These are phyloP conservation scores for Acanthopleura granulata DNA, from an alignment of 2,888 invertebrate species.

Conservation along the genomic window DNA sequence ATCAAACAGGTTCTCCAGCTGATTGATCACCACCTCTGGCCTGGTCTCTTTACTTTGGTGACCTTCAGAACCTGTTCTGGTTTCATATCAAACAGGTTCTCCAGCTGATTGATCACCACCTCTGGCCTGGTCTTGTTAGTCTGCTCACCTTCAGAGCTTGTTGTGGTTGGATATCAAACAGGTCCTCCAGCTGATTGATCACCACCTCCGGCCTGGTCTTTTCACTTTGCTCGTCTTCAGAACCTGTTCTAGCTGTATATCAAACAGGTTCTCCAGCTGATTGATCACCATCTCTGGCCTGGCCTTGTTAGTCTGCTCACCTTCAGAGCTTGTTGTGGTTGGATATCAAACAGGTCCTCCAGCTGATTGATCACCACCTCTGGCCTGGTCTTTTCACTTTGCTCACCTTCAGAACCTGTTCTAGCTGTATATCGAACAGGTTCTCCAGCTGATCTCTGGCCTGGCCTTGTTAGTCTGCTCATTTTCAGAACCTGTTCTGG, in stretches of 20 bases:
- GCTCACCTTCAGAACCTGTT: slow-evolving; percentile 80
- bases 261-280: slow-evolving; percentile 86
- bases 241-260: slow-evolving; percentile 80
- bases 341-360: slow-evolving; percentile 84
- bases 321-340: slow-evolving; percentile 79
- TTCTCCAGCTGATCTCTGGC: slow-evolving; percentile 84
- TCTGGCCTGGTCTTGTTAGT: slow-evolving; percentile 81
- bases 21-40: slow-evolving; percentile 84
- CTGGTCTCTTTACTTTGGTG: slow-evolving; percentile 74
- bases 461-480: slow-evolving; percentile 81
- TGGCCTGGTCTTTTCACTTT: slow-evolving; percentile 69
- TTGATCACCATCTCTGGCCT: too few species aligned
- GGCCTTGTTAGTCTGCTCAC: slow-evolving; percentile 68
- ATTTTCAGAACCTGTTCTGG: slow-evolving; percentile 81
- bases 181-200: slow-evolving; percentile 80
- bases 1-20: slow-evolving; percentile 85
- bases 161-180: slow-evolving; percentile 85
- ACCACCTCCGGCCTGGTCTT: slow-evolving; percentile 86
- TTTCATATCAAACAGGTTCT: slow-evolving; percentile 85
- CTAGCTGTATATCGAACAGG: slow-evolving; percentile 84
- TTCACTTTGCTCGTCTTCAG: slow-evolving; percentile 76
- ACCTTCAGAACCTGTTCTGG: slow-evolving; percentile 81
- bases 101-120: slow-evolving; percentile 82
- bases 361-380: slow-evolving; percentile 74
- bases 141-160: slow-evolving; percentile 79